phyloP scores from a whole-genome alignment of 2,113 vertebrate genomes.

The Megaceryle maxima region DNA sequence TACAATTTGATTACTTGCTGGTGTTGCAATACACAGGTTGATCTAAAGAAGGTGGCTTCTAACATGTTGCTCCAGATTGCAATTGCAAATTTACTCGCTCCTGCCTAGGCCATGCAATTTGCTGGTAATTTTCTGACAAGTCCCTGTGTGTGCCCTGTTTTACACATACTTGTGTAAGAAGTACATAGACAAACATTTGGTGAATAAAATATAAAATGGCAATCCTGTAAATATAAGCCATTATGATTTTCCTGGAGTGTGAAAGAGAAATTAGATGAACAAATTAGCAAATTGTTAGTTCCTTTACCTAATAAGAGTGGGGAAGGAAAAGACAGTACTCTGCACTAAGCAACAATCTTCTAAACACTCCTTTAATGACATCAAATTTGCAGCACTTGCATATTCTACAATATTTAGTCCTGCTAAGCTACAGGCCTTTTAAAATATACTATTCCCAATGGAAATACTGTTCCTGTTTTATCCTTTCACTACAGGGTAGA shows the following conservation, averaged over 20 bases:
- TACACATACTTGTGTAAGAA: background rate
- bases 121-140: background rate
- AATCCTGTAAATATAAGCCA: background rate
- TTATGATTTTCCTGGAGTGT: background rate
- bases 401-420: background rate
- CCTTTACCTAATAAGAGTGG: background rate
- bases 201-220: background rate
- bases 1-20: constrained; percentile 51
- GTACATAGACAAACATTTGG: background rate
- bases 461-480: background rate
- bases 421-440: background rate
- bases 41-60: constrained; percentile 60
- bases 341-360: background rate
- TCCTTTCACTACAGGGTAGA: background rate
- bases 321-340: background rate
- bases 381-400: background rate
- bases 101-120: background rate
- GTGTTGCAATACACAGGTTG: constrained; percentile 57
- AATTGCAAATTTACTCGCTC: constrained; percentile 40
- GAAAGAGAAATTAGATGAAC: background rate
- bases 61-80: constrained; percentile 40
- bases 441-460: background rate
- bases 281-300: background rate
- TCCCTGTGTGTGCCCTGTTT: background rate
- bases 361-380: background rate